Conservation (phyloP, 2,797 vertebrate genomes). For the Leptodactylus fallax region DNA sequence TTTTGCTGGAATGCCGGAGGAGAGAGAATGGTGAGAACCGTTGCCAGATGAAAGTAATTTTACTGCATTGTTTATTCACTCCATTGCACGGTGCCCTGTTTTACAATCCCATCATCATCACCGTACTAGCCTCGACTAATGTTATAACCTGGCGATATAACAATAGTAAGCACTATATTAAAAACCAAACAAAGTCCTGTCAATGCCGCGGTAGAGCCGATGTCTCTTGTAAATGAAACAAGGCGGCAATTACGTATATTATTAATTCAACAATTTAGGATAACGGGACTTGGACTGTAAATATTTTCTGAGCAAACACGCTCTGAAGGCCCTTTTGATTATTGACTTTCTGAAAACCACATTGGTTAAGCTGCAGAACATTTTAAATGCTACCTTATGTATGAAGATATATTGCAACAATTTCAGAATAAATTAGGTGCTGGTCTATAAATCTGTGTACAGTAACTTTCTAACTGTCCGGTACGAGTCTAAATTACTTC, state of each 20-base stretch:
- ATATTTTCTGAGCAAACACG: slow-evolving; percentile 45
- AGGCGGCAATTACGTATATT: slow-evolving; percentile 22
- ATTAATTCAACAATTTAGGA: slow-evolving; percentile 37
- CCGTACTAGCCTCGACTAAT: neutral
- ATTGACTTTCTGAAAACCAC: slow-evolving; percentile 37
- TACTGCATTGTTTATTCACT: slow-evolving; percentile 2
- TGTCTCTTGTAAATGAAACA: slow-evolving; percentile 15
- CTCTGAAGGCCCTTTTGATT: slow-evolving; percentile 41
- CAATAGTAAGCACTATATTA: neutral
- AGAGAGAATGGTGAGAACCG: neutral
- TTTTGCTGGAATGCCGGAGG: neutral
- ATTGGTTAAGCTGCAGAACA: slow-evolving; percentile 18
- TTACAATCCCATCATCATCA: neutral
- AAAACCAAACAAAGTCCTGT: neutral
- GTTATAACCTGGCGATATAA: neutral
- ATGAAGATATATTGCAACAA: slow-evolving; percentile 64
- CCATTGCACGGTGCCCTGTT: neutral
- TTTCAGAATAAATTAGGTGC: slow-evolving; percentile 69
- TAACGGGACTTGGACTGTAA: slow-evolving; percentile 22
- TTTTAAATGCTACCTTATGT: slow-evolving; percentile 60
- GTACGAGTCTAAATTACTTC: slow-evolving; percentile 70
- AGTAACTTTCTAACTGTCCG: slow-evolving; percentile 71
- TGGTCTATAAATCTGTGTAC: slow-evolving; percentile 65
- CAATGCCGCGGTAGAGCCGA: neutral
- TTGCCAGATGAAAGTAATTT: neutral